A percentile compares a stretch with the other conserved stretches of the same genome.
Evolutionary conservation across 2,888 invertebrate genomes (phyloP).

Genomic region (Pilophorus perplexus): DNA sequence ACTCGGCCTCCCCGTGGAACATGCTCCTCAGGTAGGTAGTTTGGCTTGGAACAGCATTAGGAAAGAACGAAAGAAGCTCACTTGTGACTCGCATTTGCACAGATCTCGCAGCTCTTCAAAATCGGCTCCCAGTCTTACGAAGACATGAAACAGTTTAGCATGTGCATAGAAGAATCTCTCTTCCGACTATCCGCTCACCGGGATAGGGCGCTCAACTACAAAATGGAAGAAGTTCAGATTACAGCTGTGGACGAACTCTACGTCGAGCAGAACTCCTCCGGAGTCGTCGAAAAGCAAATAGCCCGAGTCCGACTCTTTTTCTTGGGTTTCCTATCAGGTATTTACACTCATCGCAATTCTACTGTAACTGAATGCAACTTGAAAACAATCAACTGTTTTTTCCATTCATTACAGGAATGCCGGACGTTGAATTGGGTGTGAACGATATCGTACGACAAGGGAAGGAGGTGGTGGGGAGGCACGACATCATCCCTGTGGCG

Average conservation of each 20-base stretch:
- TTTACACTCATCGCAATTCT: too few species aligned
- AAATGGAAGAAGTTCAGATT: constrained; percentile 94
- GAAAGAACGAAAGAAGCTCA: too few species aligned
- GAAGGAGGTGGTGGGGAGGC: constrained; percentile 97
- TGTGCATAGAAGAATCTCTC: constrained; percentile 87
- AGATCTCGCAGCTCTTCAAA: constrained; percentile 93
- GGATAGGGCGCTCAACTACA: constrained; percentile 85
- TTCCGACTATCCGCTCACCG: constrained; percentile 81
- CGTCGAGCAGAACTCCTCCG: constrained; percentile 83
- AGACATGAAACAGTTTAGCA: constrained; percentile 88
- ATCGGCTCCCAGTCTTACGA: constrained; percentile 85
- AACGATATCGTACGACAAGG: constrained; percentile 98
- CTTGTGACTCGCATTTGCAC: constrained; percentile 43
- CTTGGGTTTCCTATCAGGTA: constrained; percentile 89
- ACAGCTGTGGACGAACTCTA: constrained; percentile 89
- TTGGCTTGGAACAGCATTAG: background rate
- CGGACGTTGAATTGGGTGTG: constrained; percentile 92
- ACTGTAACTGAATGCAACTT: background rate
- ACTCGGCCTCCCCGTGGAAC: constrained; percentile 92
- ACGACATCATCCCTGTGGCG: constrained; percentile 97
- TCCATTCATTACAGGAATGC: constrained; percentile 72
- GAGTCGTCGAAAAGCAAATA: constrained; percentile 82
- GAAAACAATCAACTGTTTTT: too few species aligned
- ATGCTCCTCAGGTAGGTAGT: constrained; percentile 78
- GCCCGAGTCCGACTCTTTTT: constrained; percentile 94